Evolutionary conservation across 2,797 vertebrate genomes (phyloP), one percentile per base, ranked within the genome.

Genomic region (Scolopax rusticola): DNA sequence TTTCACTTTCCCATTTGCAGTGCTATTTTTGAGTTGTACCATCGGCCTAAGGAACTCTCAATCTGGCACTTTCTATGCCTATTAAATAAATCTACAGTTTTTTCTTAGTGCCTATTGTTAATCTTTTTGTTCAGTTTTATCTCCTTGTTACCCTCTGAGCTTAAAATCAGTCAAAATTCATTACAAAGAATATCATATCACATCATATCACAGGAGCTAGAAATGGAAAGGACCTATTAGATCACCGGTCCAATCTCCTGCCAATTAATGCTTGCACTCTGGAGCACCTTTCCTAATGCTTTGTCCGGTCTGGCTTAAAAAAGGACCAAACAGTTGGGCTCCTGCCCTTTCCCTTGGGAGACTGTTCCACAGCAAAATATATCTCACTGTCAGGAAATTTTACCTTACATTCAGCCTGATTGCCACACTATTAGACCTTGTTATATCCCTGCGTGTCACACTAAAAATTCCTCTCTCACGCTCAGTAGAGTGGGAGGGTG

Each of bases 401-500:
- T 82, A 76, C 91, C 59, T 88, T 73, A 13, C 60, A n/a, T 87
- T 91, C 83, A 90, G 91, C 83, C 88, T 87, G 77, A 73, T 83
- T 94, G 65, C 82, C 91, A 91, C 67, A 87, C 80, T 61, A 96
- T 96, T 95, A 97, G 96, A 63, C 91, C 85, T 89, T 82, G 90
- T 90, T 93, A 89, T 5, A 86, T 41, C 83, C 64, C 59, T 74
- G 77, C 3, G 1, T 87, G 88, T 90, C 93, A 90, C 2, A 30
- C 91, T 89, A 91, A 93, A 93, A 91, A 90, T 89, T 80, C 78
- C 15, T 28, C 90, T 80, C 75, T 65, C 14, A 6, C 0, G 5
- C 84, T 87, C 32, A 1, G 93, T n/a, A 90, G 87, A 90, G 95
- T 97, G 88, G 96, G 96, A 93, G 95, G 94, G 56, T 93, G 88